Percentiles rank a stretch among this genome's conserved stretches.
phyloP scores from a whole-genome alignment of 2,797 vertebrate genomes.

The Chlorospingus flavigularis region DNA sequence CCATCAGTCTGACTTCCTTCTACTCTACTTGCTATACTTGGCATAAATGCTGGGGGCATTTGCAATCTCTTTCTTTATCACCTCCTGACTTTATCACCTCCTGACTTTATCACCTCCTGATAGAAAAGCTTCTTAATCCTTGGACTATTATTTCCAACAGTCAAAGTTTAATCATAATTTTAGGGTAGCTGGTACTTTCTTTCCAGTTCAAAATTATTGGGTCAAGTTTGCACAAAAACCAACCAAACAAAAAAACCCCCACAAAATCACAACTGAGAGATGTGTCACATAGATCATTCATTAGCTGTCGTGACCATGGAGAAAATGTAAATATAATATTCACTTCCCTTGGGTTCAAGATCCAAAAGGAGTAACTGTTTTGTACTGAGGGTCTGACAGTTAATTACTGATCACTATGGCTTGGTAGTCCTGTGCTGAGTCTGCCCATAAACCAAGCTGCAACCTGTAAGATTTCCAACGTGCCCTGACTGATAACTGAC shows the following conservation, averaged over 20 bases:
- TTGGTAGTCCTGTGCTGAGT: neutral
- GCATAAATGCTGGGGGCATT: neutral
- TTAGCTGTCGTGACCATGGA: neutral
- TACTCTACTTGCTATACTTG: neutral
- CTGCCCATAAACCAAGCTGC: neutral
- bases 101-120: neutral
- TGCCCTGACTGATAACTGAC: neutral
- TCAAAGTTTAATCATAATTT: neutral
- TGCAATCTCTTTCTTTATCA: neutral
- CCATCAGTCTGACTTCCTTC: neutral
- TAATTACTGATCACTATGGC: neutral
- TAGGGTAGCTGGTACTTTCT: neutral
- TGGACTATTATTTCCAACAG: neutral
- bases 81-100: neutral
- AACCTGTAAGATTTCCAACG: neutral
- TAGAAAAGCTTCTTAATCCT: neutral
- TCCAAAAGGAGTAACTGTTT: neutral
- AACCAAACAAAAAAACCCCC: neutral
- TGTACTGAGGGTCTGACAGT: neutral
- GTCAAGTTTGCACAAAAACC: neutral
- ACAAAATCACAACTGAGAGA: fast-evolving
- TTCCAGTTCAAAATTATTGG: neutral
- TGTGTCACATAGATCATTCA: neutral
- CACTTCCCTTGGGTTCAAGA: neutral
- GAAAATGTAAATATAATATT: neutral